Evolutionary conservation across 1,140 invertebrate species (phyloP).

Genomic region (Trinorchestia longiramus): DNA sequence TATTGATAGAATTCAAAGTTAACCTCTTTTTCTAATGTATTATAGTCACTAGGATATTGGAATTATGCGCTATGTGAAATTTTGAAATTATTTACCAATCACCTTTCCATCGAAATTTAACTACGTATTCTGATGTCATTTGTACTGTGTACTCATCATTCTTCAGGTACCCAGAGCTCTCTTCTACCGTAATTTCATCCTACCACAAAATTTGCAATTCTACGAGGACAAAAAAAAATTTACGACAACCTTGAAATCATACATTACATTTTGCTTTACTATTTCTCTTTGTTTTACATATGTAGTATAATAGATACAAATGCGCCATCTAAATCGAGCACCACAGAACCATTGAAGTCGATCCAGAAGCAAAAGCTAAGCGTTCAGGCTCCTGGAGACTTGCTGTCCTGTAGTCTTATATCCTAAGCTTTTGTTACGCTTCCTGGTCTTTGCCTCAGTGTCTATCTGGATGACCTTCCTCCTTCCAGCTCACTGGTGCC

Average conservation of each 20-base stretch:
- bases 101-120: neutral
- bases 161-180: neutral
- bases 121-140: neutral
- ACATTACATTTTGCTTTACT: neutral
- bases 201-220: neutral
- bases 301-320: neutral
- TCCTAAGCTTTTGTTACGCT: neutral
- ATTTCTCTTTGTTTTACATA: neutral
- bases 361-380: too few relatives aligned
- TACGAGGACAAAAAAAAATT: too few relatives aligned
- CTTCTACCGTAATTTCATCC: neutral
- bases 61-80: neutral
- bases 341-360: too few relatives aligned
- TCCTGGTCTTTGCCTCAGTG: neutral
- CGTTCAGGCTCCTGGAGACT: neutral
- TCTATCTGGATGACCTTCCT: neutral
- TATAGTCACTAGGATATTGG: neutral
- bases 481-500: slow-evolving; percentile 64
- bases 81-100: neutral
- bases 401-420: neutral
- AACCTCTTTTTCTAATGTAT: neutral
- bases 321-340: neutral
- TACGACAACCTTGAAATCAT: neutral
- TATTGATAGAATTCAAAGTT: neutral
- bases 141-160: neutral